A percentile compares a stretch with the other conserved stretches of the same genome.
These are phyloP conservation scores for Acrobasis consociella DNA, from an alignment of 2,888 invertebrate species.

Conservation along the genomic window DNA sequence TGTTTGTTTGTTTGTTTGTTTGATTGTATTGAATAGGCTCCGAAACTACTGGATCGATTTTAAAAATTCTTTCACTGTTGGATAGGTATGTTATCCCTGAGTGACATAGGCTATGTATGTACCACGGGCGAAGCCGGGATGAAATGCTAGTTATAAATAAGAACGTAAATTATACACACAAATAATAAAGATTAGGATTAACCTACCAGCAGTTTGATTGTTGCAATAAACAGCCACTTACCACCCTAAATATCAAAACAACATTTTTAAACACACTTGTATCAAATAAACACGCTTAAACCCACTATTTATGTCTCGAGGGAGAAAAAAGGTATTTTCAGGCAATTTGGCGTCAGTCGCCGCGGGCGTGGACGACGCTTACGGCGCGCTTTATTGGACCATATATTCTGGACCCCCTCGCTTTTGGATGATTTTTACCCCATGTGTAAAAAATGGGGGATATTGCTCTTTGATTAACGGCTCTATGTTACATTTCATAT, in stretches of 20 bases:
- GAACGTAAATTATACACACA: too few species aligned
- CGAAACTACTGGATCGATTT: too few species aligned
- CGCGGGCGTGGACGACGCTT: constrained; percentile 59
- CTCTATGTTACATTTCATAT: neutral
- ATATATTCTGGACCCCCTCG: constrained; percentile 63
- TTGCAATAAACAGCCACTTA: too few species aligned
- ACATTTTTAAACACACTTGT: constrained; percentile 14
- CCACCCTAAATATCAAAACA: neutral
- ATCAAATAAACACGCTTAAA: constrained; percentile 15
- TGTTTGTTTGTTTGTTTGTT: too few species aligned
- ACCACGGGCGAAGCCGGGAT: too few species aligned
- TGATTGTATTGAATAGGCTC: too few species aligned
- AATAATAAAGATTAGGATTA: too few species aligned
- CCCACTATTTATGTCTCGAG: constrained; percentile 32
- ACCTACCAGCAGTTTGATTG: too few species aligned
- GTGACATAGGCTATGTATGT: too few species aligned
- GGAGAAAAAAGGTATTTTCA: constrained; percentile 47
- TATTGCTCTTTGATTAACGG: constrained; percentile 37
- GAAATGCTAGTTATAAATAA: too few species aligned
- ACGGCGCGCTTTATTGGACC: constrained; percentile 72
- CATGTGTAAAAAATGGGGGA: constrained; percentile 63
- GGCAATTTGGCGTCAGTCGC: constrained; percentile 63
- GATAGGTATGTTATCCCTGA: too few species aligned
- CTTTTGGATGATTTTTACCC: constrained; percentile 49
- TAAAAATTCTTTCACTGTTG: too few species aligned